Conservation (phyloP, 2,113 vertebrate species). For the Hemibagrus wyckioides region DNA sequence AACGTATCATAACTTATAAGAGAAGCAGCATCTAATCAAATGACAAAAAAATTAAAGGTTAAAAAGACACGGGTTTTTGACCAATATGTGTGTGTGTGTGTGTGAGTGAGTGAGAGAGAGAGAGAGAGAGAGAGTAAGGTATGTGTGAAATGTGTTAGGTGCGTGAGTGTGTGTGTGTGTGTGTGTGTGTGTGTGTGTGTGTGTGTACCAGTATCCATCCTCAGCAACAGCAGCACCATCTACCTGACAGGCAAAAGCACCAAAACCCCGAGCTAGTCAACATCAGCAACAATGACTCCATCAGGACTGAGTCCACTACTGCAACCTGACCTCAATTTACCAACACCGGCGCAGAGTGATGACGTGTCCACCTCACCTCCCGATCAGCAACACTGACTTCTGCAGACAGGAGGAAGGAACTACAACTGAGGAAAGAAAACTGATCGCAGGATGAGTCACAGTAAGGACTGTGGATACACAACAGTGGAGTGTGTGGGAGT, state of each 20-base stretch:
- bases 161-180: slow-evolving; percentile 1
- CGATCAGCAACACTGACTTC: slow-evolving; percentile 36
- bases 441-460: slow-evolving; percentile 24
- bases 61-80: not conserved
- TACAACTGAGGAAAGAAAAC: not conserved
- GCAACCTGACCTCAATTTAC: slow-evolving; percentile 28
- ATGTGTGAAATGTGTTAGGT: not conserved
- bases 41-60: not conserved
- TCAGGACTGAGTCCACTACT: slow-evolving; percentile 35
- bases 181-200: not conserved
- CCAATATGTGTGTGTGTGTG: not conserved
- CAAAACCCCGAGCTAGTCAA: not conserved
- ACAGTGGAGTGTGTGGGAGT: not conserved
- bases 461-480: not conserved
- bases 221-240: slow-evolving; percentile 58
- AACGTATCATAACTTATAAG: not conserved
- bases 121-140: too few species aligned
- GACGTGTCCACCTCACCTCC: not conserved
- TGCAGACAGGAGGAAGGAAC: slow-evolving; percentile 35
- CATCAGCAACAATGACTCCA: slow-evolving; percentile 58
- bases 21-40: not conserved
- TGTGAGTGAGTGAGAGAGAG: too few species aligned
- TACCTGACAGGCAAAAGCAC: slow-evolving; percentile 52
- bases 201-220: not conserved
- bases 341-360: not conserved